phyloP scores from a whole-genome alignment of 2,888 invertebrate genomes.

The Maniola hyperantus region DNA sequence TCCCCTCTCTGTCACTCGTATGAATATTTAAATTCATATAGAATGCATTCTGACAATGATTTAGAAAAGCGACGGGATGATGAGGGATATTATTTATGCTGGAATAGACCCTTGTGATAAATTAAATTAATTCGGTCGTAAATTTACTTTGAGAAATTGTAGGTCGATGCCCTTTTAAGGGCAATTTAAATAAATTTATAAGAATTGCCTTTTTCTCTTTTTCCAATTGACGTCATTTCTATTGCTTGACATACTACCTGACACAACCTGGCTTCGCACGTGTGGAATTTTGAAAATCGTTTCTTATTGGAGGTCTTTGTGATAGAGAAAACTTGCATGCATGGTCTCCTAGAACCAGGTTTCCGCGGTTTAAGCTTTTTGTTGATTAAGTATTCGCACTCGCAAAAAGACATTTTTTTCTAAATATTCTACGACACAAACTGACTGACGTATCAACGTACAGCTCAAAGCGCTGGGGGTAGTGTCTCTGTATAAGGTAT shows the following conservation, averaged over 20 bases:
- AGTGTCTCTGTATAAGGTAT: too few species aligned
- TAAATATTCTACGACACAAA: too few species aligned
- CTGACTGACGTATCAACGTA: too few species aligned
- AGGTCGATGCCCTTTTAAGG: conserved; percentile 38
- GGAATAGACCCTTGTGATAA: conserved; percentile 51
- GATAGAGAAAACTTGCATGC: too few species aligned
- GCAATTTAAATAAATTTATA: conserved; percentile 35
- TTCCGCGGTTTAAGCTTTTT: too few species aligned
- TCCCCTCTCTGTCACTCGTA: conserved; percentile 55
- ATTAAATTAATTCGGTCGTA: conserved; percentile 63
- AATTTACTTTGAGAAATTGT: conserved; percentile 34
- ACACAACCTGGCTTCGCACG: too few species aligned
- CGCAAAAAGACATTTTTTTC: too few species aligned
- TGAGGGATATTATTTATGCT: conserved; percentile 53
- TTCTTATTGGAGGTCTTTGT: too few species aligned
- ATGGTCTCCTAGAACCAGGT: too few species aligned
- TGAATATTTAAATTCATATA: conserved; percentile 63
- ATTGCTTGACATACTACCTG: background rate
- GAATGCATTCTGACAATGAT: conserved; percentile 62
- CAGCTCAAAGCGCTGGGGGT: too few species aligned
- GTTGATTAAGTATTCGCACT: too few species aligned
- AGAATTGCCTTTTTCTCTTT: background rate
- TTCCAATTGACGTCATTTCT: background rate
- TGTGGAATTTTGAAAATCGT: too few species aligned
- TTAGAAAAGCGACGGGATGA: conserved; percentile 60